Percentiles rank a stretch among this genome's conserved stretches.
Evolutionary conservation across 2,797 vertebrate species (phyloP).

Genomic region (Anas acuta): DNA sequence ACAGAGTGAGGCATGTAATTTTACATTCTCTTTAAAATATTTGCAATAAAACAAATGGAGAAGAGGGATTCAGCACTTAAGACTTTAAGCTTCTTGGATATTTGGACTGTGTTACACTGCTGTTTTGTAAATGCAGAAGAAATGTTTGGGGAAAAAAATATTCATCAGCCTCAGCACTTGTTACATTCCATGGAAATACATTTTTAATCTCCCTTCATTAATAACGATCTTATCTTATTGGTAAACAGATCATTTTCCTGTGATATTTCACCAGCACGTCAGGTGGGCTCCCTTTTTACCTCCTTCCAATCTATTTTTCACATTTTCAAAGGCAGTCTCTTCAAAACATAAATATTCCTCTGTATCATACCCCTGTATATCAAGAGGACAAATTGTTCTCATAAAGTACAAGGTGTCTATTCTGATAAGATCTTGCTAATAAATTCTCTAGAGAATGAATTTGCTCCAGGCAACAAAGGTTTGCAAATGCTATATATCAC

Average conservation of each 20-base stretch:
- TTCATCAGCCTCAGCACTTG: neutral
- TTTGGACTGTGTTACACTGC: neutral
- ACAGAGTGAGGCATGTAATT: neutral
- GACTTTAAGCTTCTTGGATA: neutral
- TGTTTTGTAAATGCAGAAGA: neutral
- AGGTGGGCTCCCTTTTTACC: neutral
- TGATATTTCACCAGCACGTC: neutral
- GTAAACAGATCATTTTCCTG: neutral
- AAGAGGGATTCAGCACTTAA: neutral
- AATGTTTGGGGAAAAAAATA: neutral
- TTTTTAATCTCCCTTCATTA: neutral
- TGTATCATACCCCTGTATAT: neutral
- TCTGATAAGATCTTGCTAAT: neutral
- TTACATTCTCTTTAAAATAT: neutral
- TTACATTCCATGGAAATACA: neutral
- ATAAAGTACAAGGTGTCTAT: neutral
- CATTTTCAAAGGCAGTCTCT: neutral
- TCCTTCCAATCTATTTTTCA: neutral
- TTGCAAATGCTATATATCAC: neutral
- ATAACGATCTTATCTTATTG: neutral
- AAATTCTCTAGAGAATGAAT: neutral
- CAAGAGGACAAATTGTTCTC: conserved; percentile 11
- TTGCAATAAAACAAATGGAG: neutral
- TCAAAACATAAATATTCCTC: neutral
- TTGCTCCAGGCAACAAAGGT: conserved; percentile 13